A percentile compares a stretch with the other conserved stretches of the same genome.
These are phyloP conservation scores for Paralvinella palmiformis DNA, from an alignment of 1,140 invertebrate genomes.

Conservation along the genomic window DNA sequence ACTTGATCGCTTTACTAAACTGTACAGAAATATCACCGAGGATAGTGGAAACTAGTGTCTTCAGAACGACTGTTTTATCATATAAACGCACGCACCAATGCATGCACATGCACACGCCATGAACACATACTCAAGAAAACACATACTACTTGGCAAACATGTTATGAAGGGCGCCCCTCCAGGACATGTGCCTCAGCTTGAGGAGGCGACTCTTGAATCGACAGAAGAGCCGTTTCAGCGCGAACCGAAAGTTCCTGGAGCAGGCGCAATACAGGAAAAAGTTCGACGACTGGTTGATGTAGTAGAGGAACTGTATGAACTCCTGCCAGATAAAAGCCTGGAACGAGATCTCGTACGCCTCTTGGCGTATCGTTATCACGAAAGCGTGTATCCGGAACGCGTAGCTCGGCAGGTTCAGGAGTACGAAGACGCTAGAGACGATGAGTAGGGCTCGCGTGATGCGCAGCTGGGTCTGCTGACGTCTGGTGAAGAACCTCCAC, in stretches of 20 bases:
- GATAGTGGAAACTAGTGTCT: no score
- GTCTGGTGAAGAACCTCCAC: constrained; percentile 8
- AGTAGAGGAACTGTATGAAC: constrained; percentile 58
- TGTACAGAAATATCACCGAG: no score
- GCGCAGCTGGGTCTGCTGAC: constrained; percentile 56
- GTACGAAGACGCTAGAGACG: constrained; percentile 70
- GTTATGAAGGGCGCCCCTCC: no score
- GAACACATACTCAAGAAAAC: no score
- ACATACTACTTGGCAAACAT: no score
- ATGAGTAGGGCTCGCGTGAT: constrained; percentile 73
- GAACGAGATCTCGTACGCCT: constrained; percentile 17
- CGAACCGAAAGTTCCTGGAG: constrained; percentile 70
- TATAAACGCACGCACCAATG: no score
- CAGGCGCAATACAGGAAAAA: constrained; percentile 75
- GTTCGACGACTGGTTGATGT: constrained; percentile 76
- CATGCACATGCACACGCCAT: no score
- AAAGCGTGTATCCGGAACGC: constrained; percentile 30
- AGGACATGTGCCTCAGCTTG: neutral
- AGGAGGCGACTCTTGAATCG: neutral
- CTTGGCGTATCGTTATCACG: constrained; percentile 23
- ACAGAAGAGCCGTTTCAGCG: constrained; percentile 30
- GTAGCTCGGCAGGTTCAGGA: constrained; percentile 63
- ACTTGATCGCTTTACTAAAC: no score
- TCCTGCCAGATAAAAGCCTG: constrained; percentile 52
- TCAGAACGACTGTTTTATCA: no score